phyloP scores from a whole-genome alignment of 2,888 invertebrate species.

The Pimpla rufipes region DNA sequence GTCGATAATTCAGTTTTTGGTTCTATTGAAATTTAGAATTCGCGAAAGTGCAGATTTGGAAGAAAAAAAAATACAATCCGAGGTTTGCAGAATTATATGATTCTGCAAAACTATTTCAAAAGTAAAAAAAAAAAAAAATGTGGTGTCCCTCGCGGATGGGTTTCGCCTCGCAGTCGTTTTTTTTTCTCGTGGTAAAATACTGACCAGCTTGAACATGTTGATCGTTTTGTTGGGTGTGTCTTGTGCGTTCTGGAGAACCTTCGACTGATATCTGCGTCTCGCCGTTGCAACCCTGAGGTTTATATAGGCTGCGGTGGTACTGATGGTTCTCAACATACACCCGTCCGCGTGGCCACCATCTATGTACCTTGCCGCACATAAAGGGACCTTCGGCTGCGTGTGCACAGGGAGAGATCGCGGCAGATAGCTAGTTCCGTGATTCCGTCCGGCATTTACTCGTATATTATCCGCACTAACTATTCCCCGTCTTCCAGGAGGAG shows the following conservation, averaged over 20 bases:
- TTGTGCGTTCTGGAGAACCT: constrained; percentile 76
- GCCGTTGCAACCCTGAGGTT: constrained; percentile 74
- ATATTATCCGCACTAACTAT: background rate
- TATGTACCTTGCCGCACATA: constrained; percentile 47
- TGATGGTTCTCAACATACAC: constrained; percentile 51
- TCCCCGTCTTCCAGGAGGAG: background rate
- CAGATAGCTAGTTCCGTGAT: constrained; percentile 45
- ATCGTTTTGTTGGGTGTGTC: constrained; percentile 75
- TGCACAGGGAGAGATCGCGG: constrained; percentile 36
- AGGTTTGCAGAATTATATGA: no score
- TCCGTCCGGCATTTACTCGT: constrained; percentile 46
- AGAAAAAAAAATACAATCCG: no score
- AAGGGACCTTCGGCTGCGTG: constrained; percentile 70
- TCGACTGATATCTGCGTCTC: constrained; percentile 78
- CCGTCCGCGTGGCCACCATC: constrained; percentile 64
- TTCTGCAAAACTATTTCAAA: no score
- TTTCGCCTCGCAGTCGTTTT: background rate
- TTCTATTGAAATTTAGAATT: background rate
- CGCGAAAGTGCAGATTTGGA: no score
- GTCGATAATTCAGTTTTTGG: no score
- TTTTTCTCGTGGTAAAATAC: constrained; percentile 73
- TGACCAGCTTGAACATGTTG: constrained; percentile 89
- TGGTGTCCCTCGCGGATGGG: no score
- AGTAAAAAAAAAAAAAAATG: no score
- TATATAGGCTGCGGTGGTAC: constrained; percentile 76